These are phyloP conservation scores for Amphiprion percula DNA, from an alignment of 2,113 vertebrate genomes.

Conservation along the genomic window DNA sequence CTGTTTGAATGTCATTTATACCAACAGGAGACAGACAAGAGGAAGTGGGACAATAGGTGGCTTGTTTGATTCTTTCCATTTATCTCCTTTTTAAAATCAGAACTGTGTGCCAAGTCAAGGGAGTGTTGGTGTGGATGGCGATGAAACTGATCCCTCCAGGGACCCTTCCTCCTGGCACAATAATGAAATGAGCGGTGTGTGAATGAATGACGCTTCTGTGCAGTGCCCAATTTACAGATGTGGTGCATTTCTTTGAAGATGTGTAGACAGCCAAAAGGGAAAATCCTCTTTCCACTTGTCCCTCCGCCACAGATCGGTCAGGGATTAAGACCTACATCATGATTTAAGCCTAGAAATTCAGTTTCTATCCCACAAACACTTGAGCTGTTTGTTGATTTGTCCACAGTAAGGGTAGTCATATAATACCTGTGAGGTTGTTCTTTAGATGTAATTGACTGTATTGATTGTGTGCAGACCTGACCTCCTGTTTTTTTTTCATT, in stretches of 20 bases:
- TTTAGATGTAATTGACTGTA: too few relatives aligned
- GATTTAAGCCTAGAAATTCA: neutral
- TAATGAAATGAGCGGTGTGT: too few relatives aligned
- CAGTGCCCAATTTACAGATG: neutral
- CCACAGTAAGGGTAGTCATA: neutral
- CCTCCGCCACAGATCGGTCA: slow-evolving; percentile 31
- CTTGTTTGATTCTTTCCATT: slow-evolving; percentile 27
- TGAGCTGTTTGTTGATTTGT: slow-evolving; percentile 13
- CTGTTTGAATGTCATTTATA: slow-evolving; percentile 34
- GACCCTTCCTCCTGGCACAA: slow-evolving; percentile 12
- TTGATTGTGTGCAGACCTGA: too few relatives aligned
- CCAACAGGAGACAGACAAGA: slow-evolving; percentile 21
- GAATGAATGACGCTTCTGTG: too few relatives aligned
- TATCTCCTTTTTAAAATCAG: slow-evolving; percentile 16
- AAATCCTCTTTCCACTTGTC: slow-evolving; percentile 19
- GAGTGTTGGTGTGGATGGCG: slow-evolving; percentile 22
- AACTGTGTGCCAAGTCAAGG: slow-evolving; percentile 27
- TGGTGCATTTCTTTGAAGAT: neutral
- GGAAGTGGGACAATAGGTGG: slow-evolving; percentile 22
- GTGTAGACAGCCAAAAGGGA: neutral
- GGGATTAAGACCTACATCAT: slow-evolving; percentile 21
- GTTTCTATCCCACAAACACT: neutral
- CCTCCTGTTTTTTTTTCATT: too few relatives aligned
- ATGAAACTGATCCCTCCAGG: slow-evolving; percentile 47
- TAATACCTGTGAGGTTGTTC: too few relatives aligned